Conservation (phyloP, 2,888 invertebrate species). For the Tribolium freemani region DNA sequence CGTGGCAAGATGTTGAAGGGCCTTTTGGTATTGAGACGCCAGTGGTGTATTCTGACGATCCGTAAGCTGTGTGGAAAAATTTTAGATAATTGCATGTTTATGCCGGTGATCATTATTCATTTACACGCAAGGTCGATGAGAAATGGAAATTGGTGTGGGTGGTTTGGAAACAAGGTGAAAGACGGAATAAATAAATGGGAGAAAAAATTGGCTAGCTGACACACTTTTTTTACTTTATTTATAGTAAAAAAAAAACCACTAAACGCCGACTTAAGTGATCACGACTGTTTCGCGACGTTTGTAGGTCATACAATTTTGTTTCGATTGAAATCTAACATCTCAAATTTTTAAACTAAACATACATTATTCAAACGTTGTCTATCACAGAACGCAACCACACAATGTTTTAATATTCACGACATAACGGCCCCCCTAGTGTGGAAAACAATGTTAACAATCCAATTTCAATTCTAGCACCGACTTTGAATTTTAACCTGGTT, state of each 20-base stretch:
- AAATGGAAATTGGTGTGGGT: conserved; percentile 18
- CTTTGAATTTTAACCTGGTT: conserved; percentile 18
- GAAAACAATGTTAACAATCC: conserved; percentile 21
- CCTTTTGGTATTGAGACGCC: conserved; percentile 71
- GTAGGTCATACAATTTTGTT: too few species aligned
- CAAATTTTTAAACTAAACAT: too few species aligned
- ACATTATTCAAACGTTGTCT: background rate
- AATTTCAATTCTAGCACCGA: conserved; percentile 8
- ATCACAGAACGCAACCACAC: conserved; percentile 8
- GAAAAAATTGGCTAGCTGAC: conserved; percentile 3
- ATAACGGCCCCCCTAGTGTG: conserved; percentile 19
- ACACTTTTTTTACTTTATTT: conserved; percentile 1
- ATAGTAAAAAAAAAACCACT: too few species aligned
- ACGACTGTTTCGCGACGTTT: too few species aligned
- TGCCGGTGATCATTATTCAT: conserved; percentile 1
- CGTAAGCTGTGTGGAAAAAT: conserved; percentile 60
- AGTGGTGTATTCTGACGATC: conserved; percentile 69
- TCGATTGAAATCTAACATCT: too few species aligned
- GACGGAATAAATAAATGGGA: conserved; percentile 18
- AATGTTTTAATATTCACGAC: conserved; percentile 17
- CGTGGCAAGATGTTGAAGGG: conserved; percentile 70
- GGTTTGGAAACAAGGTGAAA: conserved; percentile 15
- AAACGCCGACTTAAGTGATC: too few species aligned
- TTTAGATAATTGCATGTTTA: background rate
- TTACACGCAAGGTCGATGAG: conserved; percentile 1